A percentile compares a stretch with the other conserved stretches of the same genome.
Conservation (phyloP, 2,113 vertebrate species). For the Oenanthe oenanthe region DNA sequence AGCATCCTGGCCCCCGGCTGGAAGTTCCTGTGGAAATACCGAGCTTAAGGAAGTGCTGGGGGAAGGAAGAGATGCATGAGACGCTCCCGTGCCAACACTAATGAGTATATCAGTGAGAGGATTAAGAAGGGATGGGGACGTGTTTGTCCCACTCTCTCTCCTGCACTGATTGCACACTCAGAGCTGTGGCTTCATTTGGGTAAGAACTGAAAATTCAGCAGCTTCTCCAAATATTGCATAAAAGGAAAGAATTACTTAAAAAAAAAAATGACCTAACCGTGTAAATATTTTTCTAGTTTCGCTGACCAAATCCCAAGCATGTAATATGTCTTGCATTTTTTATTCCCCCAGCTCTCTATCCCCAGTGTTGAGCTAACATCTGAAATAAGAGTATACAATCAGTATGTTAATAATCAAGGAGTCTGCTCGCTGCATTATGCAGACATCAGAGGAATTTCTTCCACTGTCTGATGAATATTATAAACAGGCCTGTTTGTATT, state of each 20-base stretch:
- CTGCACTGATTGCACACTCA: neutral
- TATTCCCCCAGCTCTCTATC: slow-evolving; percentile 22
- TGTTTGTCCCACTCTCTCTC: neutral
- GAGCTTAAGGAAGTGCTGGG: neutral
- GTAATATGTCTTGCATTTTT: slow-evolving; percentile 20
- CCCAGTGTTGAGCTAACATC: slow-evolving; percentile 27
- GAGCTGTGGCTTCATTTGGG: slow-evolving; percentile 46
- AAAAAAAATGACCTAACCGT: slow-evolving; percentile 17
- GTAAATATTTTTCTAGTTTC: slow-evolving; percentile 64
- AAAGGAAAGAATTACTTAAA: slow-evolving; percentile 62
- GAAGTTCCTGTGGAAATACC: neutral
- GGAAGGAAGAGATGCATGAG: neutral
- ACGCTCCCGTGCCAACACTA: neutral
- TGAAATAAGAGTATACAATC: slow-evolving; percentile 18
- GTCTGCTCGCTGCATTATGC: neutral
- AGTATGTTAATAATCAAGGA: slow-evolving; percentile 36
- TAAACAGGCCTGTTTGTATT: neutral
- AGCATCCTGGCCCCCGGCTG: neutral
- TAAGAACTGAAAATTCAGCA: slow-evolving; percentile 13
- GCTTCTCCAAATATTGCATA: slow-evolving; percentile 58
- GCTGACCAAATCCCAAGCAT: slow-evolving; percentile 50
- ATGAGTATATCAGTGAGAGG: slow-evolving; percentile 4
- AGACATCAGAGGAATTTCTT: slow-evolving; percentile 57
- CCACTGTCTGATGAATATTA: slow-evolving; percentile 28
- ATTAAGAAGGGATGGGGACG: neutral